Evolutionary conservation across 2,113 vertebrate species (phyloP).

Genomic region (Campylomormyrus numenius): DNA sequence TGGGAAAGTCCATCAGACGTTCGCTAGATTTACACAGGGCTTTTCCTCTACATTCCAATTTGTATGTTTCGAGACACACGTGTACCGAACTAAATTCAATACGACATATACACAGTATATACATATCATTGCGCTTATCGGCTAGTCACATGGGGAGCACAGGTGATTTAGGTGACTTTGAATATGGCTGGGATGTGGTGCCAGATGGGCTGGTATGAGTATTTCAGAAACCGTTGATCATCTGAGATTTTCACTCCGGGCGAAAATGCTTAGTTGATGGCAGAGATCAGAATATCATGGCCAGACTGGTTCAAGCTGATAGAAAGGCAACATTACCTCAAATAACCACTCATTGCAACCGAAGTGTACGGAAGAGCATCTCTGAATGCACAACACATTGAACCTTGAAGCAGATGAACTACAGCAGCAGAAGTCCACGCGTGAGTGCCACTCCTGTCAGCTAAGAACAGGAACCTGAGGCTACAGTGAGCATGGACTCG

Average conservation of each 20-base stretch:
- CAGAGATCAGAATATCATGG: not conserved
- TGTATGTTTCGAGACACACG: not conserved
- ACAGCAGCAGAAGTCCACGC: not conserved
- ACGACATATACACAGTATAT: not conserved
- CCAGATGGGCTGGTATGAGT: too few relatives aligned
- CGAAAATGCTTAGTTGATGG: too few relatives aligned
- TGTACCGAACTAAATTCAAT: not conserved
- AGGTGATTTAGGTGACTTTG: too few relatives aligned
- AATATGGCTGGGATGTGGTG: too few relatives aligned
- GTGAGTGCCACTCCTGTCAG: not conserved
- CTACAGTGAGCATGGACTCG: not conserved
- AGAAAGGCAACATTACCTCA: not conserved
- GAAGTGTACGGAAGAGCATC: not conserved
- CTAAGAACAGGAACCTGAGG: not conserved
- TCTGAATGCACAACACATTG: not conserved
- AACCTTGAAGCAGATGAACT: not conserved
- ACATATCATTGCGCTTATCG: not conserved
- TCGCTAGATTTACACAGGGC: not conserved
- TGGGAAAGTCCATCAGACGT: not conserved
- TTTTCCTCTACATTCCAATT: not conserved
- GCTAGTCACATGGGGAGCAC: too few relatives aligned
- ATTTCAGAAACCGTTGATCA: too few relatives aligned
- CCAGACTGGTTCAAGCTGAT: not conserved
- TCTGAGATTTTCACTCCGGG: too few relatives aligned
- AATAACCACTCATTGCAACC: not conserved